A percentile compares a stretch with the other conserved stretches of the same genome.
Evolutionary conservation across 2,797 vertebrate species (phyloP).

Genomic region (Astyanax mexicanus): DNA sequence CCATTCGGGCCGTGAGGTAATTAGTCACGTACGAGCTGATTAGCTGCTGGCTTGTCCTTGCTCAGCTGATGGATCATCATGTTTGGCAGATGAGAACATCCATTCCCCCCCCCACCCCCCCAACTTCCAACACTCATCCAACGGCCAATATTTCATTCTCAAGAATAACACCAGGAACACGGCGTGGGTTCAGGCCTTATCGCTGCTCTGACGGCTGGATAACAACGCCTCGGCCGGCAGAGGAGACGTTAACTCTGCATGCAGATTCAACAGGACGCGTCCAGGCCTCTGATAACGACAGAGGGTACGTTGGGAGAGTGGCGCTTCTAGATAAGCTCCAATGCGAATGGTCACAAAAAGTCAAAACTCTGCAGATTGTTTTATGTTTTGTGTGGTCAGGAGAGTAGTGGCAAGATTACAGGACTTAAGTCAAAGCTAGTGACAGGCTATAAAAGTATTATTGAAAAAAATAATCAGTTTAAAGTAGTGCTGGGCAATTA

Average conservation of each 20-base stretch:
- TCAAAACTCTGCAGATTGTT: neutral
- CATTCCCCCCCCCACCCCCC: constrained; percentile 29
- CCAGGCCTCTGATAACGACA: neutral
- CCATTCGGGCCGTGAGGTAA: constrained; percentile 74
- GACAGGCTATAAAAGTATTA: too few species aligned
- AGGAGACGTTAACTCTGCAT: neutral
- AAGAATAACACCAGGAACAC: constrained; percentile 68
- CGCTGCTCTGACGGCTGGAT: neutral
- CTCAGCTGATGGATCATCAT: constrained; percentile 73
- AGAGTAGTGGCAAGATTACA: neutral
- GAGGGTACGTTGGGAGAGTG: neutral
- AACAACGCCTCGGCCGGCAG: neutral
- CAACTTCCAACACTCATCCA: neutral
- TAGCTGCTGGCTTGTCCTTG: constrained; percentile 69
- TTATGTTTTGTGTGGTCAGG: neutral
- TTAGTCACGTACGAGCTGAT: constrained; percentile 79
- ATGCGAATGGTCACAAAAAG: neutral
- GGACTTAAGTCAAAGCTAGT: neutral
- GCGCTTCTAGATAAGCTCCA: neutral
- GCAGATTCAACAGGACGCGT: neutral
- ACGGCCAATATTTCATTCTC: constrained; percentile 68
- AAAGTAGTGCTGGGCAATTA: too few species aligned
- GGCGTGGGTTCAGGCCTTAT: neutral
- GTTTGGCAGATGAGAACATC: constrained; percentile 73
- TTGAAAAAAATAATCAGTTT: too few species aligned